Percentiles rank a stretch among this genome's conserved stretches.
Conservation (phyloP, 1,140 invertebrate genomes). For the Heterodera schachtii region DNA sequence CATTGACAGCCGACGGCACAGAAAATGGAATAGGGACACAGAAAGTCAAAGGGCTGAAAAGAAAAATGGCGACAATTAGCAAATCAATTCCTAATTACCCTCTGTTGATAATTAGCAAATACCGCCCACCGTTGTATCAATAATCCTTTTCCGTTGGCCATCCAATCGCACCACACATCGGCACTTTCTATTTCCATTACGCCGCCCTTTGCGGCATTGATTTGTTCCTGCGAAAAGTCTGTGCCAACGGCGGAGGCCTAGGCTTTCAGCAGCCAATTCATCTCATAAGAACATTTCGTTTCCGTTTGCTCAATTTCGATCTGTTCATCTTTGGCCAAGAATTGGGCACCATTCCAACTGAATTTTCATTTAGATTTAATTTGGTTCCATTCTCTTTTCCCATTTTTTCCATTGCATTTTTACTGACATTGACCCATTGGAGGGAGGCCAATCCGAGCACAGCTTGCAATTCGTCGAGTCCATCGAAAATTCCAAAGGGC, state of each 20-base stretch:
- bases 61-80: background rate
- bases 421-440: conserved; percentile 45
- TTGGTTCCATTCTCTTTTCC: background rate
- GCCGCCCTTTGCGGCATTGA: background rate
- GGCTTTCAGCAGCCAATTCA: conserved; percentile 49
- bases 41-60: conserved; percentile 30
- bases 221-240: background rate
- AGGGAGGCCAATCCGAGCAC: conserved; percentile 41
- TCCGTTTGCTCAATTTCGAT: conserved; percentile 37
- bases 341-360: conserved; percentile 51
- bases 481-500: conserved; percentile 45
- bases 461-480: conserved; percentile 44
- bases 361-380: background rate
- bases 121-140: background rate
- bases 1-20: conserved; percentile 59
- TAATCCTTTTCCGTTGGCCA: conserved; percentile 10
- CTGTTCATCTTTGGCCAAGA: conserved; percentile 51
- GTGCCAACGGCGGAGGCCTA: conserved; percentile 7
- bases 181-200: conserved; percentile 39
- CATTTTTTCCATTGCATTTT: conserved; percentile 35
- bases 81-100: too few species aligned
- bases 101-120: background rate
- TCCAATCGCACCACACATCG: conserved; percentile 46
- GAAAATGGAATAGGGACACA: conserved; percentile 38
- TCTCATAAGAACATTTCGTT: conserved; percentile 56